Base-by-base conservation (phyloP, 2,797 vertebrate genomes). In the Buceros bicornis region DNA sequence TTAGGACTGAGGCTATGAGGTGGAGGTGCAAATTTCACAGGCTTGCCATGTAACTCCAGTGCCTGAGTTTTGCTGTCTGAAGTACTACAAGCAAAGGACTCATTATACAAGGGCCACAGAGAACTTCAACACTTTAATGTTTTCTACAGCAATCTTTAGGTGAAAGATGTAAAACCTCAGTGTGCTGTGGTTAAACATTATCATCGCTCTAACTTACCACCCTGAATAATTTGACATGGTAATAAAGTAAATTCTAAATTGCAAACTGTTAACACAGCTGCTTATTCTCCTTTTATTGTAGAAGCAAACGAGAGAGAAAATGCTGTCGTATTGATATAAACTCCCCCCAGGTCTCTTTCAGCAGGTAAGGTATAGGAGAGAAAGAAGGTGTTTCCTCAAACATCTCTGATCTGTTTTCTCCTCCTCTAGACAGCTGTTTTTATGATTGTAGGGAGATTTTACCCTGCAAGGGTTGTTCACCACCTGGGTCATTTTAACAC, bases 401-500 rank as follows among this genome's bases (percentile, higher is more conserved):
- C 22, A 13, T 71, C 47, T 88, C 20, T 12, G 8, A 33, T 57
- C 22, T 8, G 43, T 73, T 79, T 81, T n/a, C 8, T 47, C 47
- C 81, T 89, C n/a, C 28, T 80, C 58, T 53, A 61, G 74, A 26
- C 62, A 76, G 74, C 11, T 40, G 48, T 50, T 95, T 89, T 93
- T 45, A 40, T 87, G 70, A 85, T 89, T 6, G 2, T 11, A 56
- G 70, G 83, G 90, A 93, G 95, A 89, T 76, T 88, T 92, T 87
- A 95, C 81, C 53, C 64, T 92, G 87, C 70, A 94, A 93, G 76
- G 66, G 47, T 84, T 96, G 71, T 97, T 97, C 66, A 87, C 93
- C 95, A 97, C 91, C 94, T 97, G 95, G 94, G 79, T 95, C 77
- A 93, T 94, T 96, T 92, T 47, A 93, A 71, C 80, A 67, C 93